These are phyloP conservation scores for Corythoichthys haematopterus DNA, from an alignment of 2,113 vertebrate species.

Conservation along the genomic window DNA sequence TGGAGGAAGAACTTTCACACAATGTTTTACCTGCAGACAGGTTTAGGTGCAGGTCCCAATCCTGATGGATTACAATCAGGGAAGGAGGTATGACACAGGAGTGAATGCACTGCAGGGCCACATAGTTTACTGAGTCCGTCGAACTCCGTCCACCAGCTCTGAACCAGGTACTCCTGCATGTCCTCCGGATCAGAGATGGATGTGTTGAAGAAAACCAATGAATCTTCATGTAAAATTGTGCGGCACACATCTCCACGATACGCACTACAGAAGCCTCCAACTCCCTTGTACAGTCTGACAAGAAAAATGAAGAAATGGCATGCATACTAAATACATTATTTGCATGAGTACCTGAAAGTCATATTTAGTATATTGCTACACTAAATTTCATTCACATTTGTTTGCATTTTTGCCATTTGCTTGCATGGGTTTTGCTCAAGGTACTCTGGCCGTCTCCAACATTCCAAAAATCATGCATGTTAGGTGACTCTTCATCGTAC, in stretches of 20 bases:
- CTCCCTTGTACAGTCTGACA: constrained; percentile 81
- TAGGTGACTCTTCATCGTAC: no score
- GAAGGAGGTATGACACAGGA: constrained; percentile 87
- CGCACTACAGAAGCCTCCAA: constrained; percentile 83
- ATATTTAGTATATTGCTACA: background rate
- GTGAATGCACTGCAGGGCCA: constrained; percentile 76
- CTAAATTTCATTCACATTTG: no score
- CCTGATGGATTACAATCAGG: constrained; percentile 85
- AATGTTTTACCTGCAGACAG: constrained; percentile 84
- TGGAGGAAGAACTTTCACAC: background rate
- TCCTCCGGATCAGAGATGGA: constrained; percentile 85
- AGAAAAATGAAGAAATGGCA: constrained; percentile 3
- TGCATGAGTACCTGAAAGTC: background rate
- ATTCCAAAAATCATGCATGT: no score
- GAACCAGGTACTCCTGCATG: constrained; percentile 84
- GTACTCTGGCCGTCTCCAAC: no score
- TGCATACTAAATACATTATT: background rate
- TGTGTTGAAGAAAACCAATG: constrained; percentile 90
- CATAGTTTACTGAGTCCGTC: constrained; percentile 79
- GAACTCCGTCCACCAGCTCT: constrained; percentile 80
- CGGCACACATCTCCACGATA: constrained; percentile 87
- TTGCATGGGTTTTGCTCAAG: no score
- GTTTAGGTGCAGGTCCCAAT: constrained; percentile 80
- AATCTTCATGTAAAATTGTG: constrained; percentile 67
- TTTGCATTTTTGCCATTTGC: no score